Conservation (phyloP, 2,888 invertebrate species). For the Cephus spinipes region DNA sequence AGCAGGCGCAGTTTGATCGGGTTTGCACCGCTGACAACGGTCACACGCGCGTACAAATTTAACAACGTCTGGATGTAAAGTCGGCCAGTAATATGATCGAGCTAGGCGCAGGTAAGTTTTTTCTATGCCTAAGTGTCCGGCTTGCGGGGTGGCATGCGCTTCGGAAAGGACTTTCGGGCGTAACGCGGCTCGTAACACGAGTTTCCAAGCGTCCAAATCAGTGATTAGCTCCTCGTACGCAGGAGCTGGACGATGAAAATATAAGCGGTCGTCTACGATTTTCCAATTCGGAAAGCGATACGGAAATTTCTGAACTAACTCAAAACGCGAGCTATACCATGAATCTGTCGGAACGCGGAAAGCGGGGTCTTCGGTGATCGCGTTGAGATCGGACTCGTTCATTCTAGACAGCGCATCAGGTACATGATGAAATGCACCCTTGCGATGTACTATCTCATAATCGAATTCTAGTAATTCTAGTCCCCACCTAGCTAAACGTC, state of each 20-base stretch:
- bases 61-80: slow-evolving; percentile 23
- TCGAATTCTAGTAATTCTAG: too few relatives aligned
- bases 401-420: too few relatives aligned
- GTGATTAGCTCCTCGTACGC: slow-evolving; percentile 12
- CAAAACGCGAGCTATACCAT: too few relatives aligned
- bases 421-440: too few relatives aligned
- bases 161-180: slow-evolving; percentile 19
- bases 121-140: slow-evolving; percentile 38
- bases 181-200: too few relatives aligned
- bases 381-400: too few relatives aligned
- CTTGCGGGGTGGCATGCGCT: slow-evolving; percentile 33
- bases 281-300: slow-evolving; percentile 16
- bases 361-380: too few relatives aligned
- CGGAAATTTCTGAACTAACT: not conserved
- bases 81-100: slow-evolving; percentile 36
- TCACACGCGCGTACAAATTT: slow-evolving; percentile 32
- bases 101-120: slow-evolving; percentile 27
- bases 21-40: too few relatives aligned
- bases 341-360: too few relatives aligned
- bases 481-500: too few relatives aligned
- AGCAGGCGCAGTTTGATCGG: too few relatives aligned
- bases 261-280: slow-evolving; percentile 8
- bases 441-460: too few relatives aligned
- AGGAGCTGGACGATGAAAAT: slow-evolving; percentile 16
- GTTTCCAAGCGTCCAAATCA: slow-evolving; percentile 32